Conservation (phyloP, 2,888 invertebrate genomes). For the Bhutanitis thaidina region DNA sequence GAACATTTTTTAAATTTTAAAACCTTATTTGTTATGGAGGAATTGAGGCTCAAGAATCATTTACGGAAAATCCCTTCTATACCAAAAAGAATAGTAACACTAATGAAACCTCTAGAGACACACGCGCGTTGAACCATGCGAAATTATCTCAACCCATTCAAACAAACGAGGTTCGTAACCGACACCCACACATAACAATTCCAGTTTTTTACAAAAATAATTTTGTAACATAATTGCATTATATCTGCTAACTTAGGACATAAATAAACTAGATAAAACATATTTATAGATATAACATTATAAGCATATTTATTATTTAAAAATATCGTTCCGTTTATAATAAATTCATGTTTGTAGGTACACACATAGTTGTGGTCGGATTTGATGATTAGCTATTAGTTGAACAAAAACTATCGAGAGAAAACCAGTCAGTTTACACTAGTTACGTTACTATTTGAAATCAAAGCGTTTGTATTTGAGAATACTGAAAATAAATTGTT, state of each 20-base stretch:
- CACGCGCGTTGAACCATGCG: conserved; percentile 38
- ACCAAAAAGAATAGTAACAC: conserved; percentile 15
- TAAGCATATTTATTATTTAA: no score
- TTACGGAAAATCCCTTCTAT: conserved; percentile 15
- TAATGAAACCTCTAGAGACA: conserved; percentile 37
- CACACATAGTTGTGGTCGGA: no score
- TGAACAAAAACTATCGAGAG: no score
- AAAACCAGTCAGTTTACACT: no score
- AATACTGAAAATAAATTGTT: no score
- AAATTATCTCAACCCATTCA: conserved; percentile 31
- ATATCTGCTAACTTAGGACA: neutral
- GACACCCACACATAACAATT: conserved; percentile 19
- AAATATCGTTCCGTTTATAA: no score
- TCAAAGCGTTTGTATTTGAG: no score
- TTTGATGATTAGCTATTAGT: no score
- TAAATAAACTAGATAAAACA: no score
- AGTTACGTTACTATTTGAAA: no score
- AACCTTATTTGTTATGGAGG: neutral
- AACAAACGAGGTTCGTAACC: conserved; percentile 25
- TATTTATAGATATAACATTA: no score
- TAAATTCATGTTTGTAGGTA: no score
- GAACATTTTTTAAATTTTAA: neutral
- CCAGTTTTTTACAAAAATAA: conserved; percentile 14
- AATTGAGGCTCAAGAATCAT: conserved; percentile 1
- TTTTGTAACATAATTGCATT: conserved; percentile 8